Percentiles rank a stretch among this genome's conserved stretches.
phyloP scores from a whole-genome alignment of 92 coral and sea anemone genomes.

The Zoanthus solanderi region DNA sequence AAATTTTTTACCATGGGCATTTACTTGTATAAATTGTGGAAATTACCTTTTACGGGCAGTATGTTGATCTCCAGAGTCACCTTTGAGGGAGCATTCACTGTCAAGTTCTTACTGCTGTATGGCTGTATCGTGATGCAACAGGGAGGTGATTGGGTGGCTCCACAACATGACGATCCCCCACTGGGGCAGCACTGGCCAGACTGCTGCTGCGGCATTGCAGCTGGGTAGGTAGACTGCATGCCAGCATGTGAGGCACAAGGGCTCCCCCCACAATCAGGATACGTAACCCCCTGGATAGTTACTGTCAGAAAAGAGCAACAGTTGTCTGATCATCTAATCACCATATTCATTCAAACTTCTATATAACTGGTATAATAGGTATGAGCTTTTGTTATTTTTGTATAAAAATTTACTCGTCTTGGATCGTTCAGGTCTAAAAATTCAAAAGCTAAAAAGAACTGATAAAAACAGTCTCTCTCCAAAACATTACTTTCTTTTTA shows the following conservation, averaged over 20 bases:
- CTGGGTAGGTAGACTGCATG: neutral
- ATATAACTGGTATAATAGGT: too few species aligned
- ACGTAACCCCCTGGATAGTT: constrained; percentile 30
- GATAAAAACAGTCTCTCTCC: too few species aligned
- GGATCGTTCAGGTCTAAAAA: too few species aligned
- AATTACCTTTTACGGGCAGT: constrained; percentile 23
- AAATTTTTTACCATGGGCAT: too few species aligned
- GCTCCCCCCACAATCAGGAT: constrained; percentile 42
- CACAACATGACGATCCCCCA: constrained; percentile 36
- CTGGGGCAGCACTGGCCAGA: constrained; percentile 28
- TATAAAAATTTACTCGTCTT: too few species aligned
- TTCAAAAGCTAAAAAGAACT: too few species aligned
- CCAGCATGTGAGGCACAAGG: constrained; percentile 26
- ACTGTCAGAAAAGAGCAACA: neutral
- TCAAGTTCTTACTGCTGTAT: constrained; percentile 20
- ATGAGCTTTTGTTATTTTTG: too few species aligned
- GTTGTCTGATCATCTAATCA: neutral
- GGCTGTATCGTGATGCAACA: constrained; percentile 29
- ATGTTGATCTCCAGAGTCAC: constrained; percentile 33
- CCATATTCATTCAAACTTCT: neutral
- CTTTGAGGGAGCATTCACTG: constrained; percentile 40
- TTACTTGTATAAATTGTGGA: too few species aligned
- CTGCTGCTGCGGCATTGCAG: neutral
- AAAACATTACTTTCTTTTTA: too few species aligned
- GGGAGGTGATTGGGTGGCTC: constrained; percentile 8